These are phyloP conservation scores for Phymorhynchus buccinoides DNA, from an alignment of 1,140 invertebrate species.

Conservation along the genomic window DNA sequence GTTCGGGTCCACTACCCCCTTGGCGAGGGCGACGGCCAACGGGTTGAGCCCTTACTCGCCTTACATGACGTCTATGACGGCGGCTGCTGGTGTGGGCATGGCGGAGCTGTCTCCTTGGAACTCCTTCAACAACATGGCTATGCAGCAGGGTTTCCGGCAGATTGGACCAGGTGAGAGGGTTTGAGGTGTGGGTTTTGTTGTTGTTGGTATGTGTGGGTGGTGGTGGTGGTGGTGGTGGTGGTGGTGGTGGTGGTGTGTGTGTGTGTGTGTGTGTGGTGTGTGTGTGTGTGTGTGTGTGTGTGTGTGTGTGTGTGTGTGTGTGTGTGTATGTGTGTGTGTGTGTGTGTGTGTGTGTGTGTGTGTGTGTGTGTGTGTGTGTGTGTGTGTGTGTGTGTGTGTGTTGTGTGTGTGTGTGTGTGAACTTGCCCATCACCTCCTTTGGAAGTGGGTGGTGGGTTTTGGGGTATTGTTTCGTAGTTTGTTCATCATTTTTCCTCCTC, in stretches of 20 bases:
- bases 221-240: neutral
- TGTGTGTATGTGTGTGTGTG: too few species aligned
- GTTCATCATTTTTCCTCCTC: too few species aligned
- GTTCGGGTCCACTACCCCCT: constrained; percentile 39
- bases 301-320: neutral
- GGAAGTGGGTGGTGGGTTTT: too few species aligned
- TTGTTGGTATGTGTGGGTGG: neutral
- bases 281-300: neutral
- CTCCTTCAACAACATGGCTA: constrained; percentile 60
- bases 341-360: too few species aligned
- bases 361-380: too few species aligned
- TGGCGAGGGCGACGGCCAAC: constrained; percentile 52
- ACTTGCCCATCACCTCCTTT: too few species aligned
- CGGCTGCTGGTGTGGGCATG: too few species aligned
- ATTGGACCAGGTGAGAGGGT: constrained; percentile 57
- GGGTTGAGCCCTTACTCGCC: constrained; percentile 62
- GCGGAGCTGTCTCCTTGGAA: constrained; percentile 65
- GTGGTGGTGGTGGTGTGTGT: neutral
- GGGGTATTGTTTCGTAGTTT: too few species aligned
- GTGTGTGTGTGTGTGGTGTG: neutral
- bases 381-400: too few species aligned
- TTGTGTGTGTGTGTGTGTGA: too few species aligned
- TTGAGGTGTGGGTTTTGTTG: neutral
- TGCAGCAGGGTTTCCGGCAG: constrained; percentile 58
- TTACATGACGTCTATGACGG: constrained; percentile 65